Base-by-base conservation (phyloP, 1,140 invertebrate genomes). In the Tyrophagus putrescentiae region DNA sequence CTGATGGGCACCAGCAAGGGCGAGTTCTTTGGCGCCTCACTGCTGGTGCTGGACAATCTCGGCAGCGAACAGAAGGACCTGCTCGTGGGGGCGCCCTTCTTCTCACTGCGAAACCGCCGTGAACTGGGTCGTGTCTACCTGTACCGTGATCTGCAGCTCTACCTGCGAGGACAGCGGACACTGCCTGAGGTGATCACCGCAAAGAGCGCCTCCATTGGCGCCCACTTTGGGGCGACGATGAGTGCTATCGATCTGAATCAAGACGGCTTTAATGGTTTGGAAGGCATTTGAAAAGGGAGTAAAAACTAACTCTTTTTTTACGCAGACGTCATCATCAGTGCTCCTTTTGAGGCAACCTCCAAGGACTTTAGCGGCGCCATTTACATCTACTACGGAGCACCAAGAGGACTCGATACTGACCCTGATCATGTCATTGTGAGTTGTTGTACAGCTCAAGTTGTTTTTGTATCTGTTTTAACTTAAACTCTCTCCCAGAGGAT, bases 11-110 rank as follows among this genome's bases (percentile, higher is more conserved):
- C 11, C 23, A 57, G 28, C 27, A 57, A 57, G 27, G 56, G 45
- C 21, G 56, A 57, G 32, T 57, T 39, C 28, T 57, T 57, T 44
- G 56, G 56, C 7, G 32, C 56, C 23, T 57, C 56, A 2, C 45
- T 57, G 9, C 6, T 56, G 16, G 52, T 33, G 16, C 21, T 42
- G 29, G 32, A 18, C 25, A 57, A 18, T 39, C 6, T 13, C 25
- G 53, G 53, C 3, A 34, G 39, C 16, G 16, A 16, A 13, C 27
- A 34, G n/a, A 9, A 56, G 3, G 53, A 56, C 13, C 25, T 57
- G n/a, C 2, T 57, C 29, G 36, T 57, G 3, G 56, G 56, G 1
- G 56, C 56, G 31, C 56, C 56, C 29, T 25, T 57, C 3, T 57
- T 27, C 25, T 57, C 56, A 3, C 9, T 21, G n/a, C 13, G 36